Percentiles rank a stretch among this genome's conserved stretches.
These are phyloP conservation scores for Drosophila subsilvestris DNA, from an alignment of 2,888 invertebrate species.

Conservation along the genomic window DNA sequence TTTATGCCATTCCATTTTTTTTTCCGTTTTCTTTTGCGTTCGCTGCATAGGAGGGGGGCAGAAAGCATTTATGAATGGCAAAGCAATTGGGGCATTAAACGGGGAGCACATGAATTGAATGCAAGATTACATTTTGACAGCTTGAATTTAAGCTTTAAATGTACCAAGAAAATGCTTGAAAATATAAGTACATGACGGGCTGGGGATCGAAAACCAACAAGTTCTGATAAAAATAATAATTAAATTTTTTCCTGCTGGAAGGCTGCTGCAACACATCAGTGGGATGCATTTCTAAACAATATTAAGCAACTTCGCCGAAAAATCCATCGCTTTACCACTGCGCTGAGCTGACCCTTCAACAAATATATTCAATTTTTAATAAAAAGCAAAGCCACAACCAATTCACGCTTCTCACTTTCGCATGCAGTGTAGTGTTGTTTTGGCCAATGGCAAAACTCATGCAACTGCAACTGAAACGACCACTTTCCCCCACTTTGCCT, in stretches of 20 bases:
- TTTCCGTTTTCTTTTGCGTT: neutral
- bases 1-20: conserved; percentile 23
- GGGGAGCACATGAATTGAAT: neutral
- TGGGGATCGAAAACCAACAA: no score
- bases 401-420: neutral
- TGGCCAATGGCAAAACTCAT: conserved; percentile 3
- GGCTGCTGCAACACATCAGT: no score
- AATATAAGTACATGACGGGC: no score
- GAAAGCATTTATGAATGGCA: conserved; percentile 22
- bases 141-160: no score
- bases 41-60: neutral
- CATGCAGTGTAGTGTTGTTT: neutral
- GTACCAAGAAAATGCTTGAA: no score
- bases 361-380: conserved; percentile 1
- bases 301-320: no score
- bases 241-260: no score
- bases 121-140: no score
- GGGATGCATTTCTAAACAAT: neutral
- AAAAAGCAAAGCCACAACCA: neutral
- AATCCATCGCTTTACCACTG: neutral
- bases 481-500: conserved; percentile 11
- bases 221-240: no score
- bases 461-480: conserved; percentile 33
- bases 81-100: conserved; percentile 21
- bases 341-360: neutral